phyloP scores from a whole-genome alignment of 1,140 invertebrate genomes.

The Tachypleus tridentatus region DNA sequence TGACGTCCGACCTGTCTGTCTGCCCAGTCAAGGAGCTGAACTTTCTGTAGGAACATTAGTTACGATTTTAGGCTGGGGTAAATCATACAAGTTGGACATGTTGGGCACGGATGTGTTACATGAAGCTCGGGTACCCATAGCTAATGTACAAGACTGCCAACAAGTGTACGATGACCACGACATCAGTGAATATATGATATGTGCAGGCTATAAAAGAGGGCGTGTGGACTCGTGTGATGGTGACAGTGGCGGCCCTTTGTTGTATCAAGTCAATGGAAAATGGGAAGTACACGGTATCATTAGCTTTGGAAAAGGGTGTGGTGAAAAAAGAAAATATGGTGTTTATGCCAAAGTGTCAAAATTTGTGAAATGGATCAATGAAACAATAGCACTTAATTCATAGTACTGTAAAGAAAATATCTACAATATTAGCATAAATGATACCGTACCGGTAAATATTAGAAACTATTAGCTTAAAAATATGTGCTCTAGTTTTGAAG shows the following conservation, averaged over 20 bases:
- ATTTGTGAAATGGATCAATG: constrained; percentile 71
- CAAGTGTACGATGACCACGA: constrained; percentile 42
- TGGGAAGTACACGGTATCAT: constrained; percentile 82
- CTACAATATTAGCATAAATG: too few species aligned
- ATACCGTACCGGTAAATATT: too few species aligned
- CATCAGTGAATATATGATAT: constrained; percentile 46
- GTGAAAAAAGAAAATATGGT: constrained; percentile 75
- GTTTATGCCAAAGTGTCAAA: constrained; percentile 80
- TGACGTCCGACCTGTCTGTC: constrained; percentile 42
- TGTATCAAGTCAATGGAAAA: constrained; percentile 35
- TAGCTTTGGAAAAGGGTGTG: constrained; percentile 88
- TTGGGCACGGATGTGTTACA: constrained; percentile 61
- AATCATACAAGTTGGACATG: constrained; percentile 51
- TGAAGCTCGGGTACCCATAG: constrained; percentile 52
- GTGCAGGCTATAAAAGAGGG: constrained; percentile 42
- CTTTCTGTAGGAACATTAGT: constrained; percentile 38
- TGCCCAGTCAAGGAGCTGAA: constrained; percentile 44
- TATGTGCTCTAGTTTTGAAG: too few species aligned
- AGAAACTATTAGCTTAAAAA: too few species aligned
- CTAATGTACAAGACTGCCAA: constrained; percentile 34
- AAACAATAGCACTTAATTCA: constrained; percentile 25
- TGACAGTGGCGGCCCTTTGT: constrained; percentile 55
- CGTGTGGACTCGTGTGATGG: constrained; percentile 46
- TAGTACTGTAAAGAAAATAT: not conserved
- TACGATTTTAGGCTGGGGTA: constrained; percentile 61